Evolutionary conservation across 2,888 invertebrate species (phyloP).

Genomic region (Sympetrum striolatum): DNA sequence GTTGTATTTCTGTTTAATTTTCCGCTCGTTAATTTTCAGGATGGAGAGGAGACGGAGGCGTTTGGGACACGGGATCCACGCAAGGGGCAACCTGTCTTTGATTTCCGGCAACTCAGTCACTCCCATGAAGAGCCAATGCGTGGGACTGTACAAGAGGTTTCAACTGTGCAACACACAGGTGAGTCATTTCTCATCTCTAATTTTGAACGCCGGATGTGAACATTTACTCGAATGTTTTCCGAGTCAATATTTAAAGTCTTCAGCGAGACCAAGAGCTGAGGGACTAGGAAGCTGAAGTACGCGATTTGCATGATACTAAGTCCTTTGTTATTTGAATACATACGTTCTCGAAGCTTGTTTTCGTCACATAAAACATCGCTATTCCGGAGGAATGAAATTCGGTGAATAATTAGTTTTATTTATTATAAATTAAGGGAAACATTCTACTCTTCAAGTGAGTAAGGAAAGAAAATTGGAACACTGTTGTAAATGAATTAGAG

Average conservation of each 20-base stretch:
- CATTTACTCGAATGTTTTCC: background rate
- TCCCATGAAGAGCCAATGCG: conserved; percentile 64
- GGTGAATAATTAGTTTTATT: no score
- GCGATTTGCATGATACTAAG: background rate
- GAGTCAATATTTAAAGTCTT: background rate
- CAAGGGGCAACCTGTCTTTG: conserved; percentile 5
- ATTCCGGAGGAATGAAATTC: no score
- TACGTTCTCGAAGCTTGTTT: background rate
- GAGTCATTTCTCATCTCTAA: conserved; percentile 53
- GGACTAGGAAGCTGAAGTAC: background rate
- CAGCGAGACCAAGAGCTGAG: background rate
- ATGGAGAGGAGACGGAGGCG: background rate
- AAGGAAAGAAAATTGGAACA: no score
- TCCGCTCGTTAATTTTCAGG: background rate
- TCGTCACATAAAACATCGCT: no score
- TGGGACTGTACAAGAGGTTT: conserved; percentile 77
- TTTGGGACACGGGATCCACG: background rate
- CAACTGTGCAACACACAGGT: conserved; percentile 84
- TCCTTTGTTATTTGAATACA: no score
- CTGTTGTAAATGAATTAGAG: no score
- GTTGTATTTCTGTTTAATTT: background rate
- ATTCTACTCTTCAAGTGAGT: no score
- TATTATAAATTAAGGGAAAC: no score
- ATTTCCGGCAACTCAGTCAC: conserved; percentile 29
- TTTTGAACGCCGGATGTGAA: background rate